Evolutionary conservation across 2,113 vertebrate genomes (phyloP).

Genomic region (mouse (Mus musculus)): DNA sequence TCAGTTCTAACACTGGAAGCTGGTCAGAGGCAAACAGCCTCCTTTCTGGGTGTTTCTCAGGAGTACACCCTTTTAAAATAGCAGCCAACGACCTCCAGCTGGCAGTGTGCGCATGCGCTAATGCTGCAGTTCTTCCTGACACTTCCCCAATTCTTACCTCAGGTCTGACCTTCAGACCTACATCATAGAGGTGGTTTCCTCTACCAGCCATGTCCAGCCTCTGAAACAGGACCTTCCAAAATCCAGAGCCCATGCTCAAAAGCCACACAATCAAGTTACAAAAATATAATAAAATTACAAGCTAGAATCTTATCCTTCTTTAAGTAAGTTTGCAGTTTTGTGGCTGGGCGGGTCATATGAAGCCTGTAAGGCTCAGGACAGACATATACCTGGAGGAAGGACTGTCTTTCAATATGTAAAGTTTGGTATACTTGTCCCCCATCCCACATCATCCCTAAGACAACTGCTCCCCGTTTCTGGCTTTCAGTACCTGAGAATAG

Average conservation of each 20-base stretch:
- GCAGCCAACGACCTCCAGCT: not conserved
- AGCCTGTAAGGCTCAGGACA: not conserved
- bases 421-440: not conserved
- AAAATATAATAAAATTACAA: not conserved
- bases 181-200: not conserved
- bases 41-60: not conserved
- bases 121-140: slow-evolving; percentile 6
- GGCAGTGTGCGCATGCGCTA: not conserved
- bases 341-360: not conserved
- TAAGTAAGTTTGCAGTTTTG: not conserved
- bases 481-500: not conserved
- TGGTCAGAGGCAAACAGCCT: not conserved
- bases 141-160: slow-evolving; percentile 2
- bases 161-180: slow-evolving; percentile 5
- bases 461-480: not conserved
- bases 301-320: not conserved
- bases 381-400: not conserved
- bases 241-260: not conserved
- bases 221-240: not conserved
- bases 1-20: not conserved
- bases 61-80: not conserved
- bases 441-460: not conserved
- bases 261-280: not conserved
- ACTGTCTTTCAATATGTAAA: not conserved
- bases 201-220: not conserved